Evolutionary conservation across 2,888 invertebrate genomes (phyloP), one percentile per base, ranked within the genome.

Genomic region (Syrista parreyssii): DNA sequence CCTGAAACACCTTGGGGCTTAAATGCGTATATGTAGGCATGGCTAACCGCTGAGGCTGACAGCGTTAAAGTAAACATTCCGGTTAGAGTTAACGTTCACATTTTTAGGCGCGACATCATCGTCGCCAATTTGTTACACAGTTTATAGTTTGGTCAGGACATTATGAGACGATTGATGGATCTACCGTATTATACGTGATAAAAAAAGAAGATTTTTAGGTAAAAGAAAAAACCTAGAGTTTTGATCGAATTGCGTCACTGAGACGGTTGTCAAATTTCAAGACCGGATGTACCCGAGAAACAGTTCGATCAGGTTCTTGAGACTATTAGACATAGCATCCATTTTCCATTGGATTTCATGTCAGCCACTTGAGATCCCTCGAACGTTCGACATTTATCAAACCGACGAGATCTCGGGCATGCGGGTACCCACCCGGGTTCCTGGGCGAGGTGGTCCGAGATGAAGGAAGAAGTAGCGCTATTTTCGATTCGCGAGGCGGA

Each of bases 301-400:
- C 23, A 23, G 23, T 55, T 55, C 55, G 23, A 55, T 23, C 55
- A 55, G 55, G 23, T 23, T 55, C 55, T 55, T 55, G 23, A 40
- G 1, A 15, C 55, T 23, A 23, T 23, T 55, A 23, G 55, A 9
- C 55, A 9, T 55, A 55, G 55, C 23, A 55, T 55, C 23, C 23
- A 55, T 55, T 23, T 55, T 23, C 55, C 55, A 55, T 55, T 23
- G 9, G 23, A 30, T 33, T 12, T 71, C 15, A 71, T 71, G 71
- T 71, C 71, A 71, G 71, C 71, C 31, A 71, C 71, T 71, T 55
- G 55, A 55, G 55, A 55, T 55, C 71, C 9, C 71, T 71, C 71
- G 71, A 71, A 33, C 71, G 71, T 71, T 71, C 71, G 71, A 71
- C 71, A 23, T 71, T 71, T 71, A 71, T 71, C 71, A 71, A 71